Base-by-base conservation (phyloP, 1,140 invertebrate genomes). In the Saccostrea glomerata region DNA sequence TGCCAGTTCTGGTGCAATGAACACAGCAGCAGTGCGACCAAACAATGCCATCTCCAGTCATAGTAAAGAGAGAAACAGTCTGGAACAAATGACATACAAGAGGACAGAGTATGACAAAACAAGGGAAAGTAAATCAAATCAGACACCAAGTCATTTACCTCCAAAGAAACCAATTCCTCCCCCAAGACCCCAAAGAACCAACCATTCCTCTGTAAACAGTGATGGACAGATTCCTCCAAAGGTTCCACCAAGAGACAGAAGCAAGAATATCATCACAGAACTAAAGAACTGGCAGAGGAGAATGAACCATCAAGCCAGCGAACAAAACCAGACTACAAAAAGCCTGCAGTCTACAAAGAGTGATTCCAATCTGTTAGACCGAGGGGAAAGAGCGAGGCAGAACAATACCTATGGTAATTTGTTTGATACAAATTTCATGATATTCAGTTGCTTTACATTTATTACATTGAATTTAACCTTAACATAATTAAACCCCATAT, bases 221-320 rank as follows among this genome's bases (percentile, higher is more conserved):
- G 88, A 90, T 36, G 23, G 47, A 54, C 73, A 90, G 9, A 25
- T 77, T 15, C 90, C 90, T 23, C 92, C 93, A 36, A 91, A 91
- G 40, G 88, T 94, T 86, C 93, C 93, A 13, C 93, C 93, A n/a
- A 90, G 92, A 82, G 40, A 91, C 36, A 91, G 86, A 15, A 89
- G 91, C 87, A 91, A 87, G 77, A 89, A 85, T 17, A 91, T 93
- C 17, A 87, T 93, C 47, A 91, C 77, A 58, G 92, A 93, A 70
- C 73, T 93, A 36, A 93, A 93, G 86, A 92, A 90, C 83, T 94
- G 93, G 93, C 93, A 93, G 77, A 87, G 87, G 82, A 90, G 89
- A 66, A 83, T 89, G 30, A 87, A 89, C 23, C 87, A 92, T n/a
- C 89, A 89, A 56, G n/a, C 58, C 47, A 23, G 36, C 30, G 88